Evolutionary conservation across 2,113 vertebrate species (phyloP).

Genomic region (Microcebus jonahi): DNA sequence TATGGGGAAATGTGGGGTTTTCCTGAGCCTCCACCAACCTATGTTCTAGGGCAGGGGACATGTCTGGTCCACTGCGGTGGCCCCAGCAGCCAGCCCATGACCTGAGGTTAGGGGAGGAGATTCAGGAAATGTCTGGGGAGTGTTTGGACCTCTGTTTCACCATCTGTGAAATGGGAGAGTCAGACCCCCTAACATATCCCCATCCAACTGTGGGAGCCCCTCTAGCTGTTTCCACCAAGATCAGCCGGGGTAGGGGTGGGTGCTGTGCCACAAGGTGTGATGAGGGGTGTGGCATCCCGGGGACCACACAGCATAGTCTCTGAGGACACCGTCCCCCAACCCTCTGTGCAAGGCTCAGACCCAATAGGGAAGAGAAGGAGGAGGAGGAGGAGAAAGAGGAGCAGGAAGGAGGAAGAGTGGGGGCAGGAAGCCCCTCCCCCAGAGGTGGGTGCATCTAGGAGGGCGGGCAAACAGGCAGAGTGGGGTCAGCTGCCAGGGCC

Average conservation of each 20-base stretch:
- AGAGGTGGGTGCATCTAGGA: neutral
- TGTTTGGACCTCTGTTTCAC: neutral
- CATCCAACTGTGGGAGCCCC: neutral
- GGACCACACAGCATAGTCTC: neutral
- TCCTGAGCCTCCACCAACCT: neutral
- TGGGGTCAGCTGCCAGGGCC: accelerated
- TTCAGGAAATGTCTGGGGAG: neutral
- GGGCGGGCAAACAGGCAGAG: neutral
- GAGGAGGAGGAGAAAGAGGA: neutral
- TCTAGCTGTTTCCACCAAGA: neutral
- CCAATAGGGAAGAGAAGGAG: neutral
- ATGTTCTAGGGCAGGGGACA: neutral
- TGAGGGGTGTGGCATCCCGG: neutral
- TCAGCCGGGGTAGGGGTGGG: neutral
- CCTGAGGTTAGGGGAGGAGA: neutral
- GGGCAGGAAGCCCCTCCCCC: neutral
- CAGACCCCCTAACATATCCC: neutral
- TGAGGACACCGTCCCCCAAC: neutral
- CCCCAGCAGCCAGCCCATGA: neutral
- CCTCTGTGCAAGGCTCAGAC: neutral
- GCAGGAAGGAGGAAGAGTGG: neutral
- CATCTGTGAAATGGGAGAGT: neutral
- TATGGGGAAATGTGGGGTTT: neutral
- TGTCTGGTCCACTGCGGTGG: neutral
- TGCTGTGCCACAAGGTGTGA: too few relatives aligned